Percentiles rank a stretch among this genome's conserved stretches.
Evolutionary conservation across 2,888 invertebrate species (phyloP).

Genomic region (Drosophila anceps): DNA sequence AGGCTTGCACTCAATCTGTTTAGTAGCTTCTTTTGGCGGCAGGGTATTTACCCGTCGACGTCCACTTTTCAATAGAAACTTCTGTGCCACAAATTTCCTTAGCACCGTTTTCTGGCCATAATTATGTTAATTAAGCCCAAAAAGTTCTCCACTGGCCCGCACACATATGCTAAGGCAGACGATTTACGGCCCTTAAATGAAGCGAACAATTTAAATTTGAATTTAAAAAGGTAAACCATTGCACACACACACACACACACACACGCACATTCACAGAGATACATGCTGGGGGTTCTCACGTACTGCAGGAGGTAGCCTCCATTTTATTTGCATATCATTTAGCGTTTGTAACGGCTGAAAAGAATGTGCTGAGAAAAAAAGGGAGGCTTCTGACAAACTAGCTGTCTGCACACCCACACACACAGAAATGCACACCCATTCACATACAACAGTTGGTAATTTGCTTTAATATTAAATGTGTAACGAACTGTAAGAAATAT

Average conservation of each 20-base stretch:
- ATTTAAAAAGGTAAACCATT: constrained; percentile 59
- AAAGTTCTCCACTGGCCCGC: constrained; percentile 37
- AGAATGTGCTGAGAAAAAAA: constrained; percentile 52
- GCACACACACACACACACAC: background rate
- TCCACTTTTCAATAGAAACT: no score
- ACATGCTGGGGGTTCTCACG: constrained; percentile 34
- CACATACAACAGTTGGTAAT: constrained; percentile 57
- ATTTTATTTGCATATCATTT: constrained; percentile 80
- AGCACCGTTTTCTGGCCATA: constrained; percentile 38
- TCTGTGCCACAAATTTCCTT: background rate
- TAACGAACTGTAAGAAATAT: constrained; percentile 80
- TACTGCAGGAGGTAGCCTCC: constrained; percentile 47
- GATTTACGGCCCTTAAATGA: constrained; percentile 64
- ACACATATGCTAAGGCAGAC: constrained; percentile 46
- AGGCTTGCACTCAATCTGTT: no score
- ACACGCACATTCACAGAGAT: background rate
- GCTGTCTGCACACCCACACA: constrained; percentile 44
- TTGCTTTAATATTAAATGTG: constrained; percentile 81
- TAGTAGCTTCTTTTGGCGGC: no score
- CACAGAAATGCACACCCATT: constrained; percentile 8
- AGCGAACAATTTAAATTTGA: constrained; percentile 77
- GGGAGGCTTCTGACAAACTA: constrained; percentile 60
- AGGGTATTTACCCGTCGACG: background rate
- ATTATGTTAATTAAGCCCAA: constrained; percentile 70
- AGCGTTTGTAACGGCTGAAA: constrained; percentile 54